Evolutionary conservation across 2,113 vertebrate species (phyloP).

Genomic region (Megaceryle maxima): DNA sequence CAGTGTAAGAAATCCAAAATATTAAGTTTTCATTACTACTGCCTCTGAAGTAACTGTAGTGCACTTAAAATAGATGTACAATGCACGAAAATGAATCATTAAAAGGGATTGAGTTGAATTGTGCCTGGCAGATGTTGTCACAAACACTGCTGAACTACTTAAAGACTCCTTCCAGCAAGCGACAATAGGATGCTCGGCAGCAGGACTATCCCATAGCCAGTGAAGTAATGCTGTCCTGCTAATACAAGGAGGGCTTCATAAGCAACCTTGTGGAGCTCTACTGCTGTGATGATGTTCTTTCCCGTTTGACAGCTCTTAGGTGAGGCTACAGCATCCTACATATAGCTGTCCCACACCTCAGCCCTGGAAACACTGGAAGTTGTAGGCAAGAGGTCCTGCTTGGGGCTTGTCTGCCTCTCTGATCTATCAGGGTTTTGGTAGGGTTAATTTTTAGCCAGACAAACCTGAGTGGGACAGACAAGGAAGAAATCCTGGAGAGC

Average conservation of each 20-base stretch:
- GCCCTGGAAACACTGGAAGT: background rate
- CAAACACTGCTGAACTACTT: constrained; percentile 37
- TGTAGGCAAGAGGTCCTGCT: background rate
- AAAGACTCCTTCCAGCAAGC: constrained; percentile 15
- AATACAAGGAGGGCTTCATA: background rate
- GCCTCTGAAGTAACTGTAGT: constrained; percentile 1
- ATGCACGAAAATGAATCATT: constrained; percentile 55
- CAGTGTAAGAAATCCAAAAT: background rate
- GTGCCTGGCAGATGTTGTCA: constrained; percentile 53
- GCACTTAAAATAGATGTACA: constrained; percentile 39
- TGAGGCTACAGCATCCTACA: background rate
- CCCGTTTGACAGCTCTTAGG: background rate
- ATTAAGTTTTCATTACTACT: constrained; percentile 4
- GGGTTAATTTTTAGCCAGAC: background rate
- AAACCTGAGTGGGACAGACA: background rate
- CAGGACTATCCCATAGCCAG: background rate
- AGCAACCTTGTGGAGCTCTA: background rate
- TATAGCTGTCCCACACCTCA: background rate
- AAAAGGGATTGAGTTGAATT: constrained; percentile 32
- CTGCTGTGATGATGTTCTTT: background rate
- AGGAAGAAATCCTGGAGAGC: background rate
- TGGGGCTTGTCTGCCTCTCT: background rate
- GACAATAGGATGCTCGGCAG: background rate
- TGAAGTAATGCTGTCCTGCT: background rate
- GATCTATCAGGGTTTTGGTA: background rate